Percentiles rank a stretch among this genome's conserved stretches.
These are phyloP conservation scores for Biston stratarius DNA, from an alignment of 2,888 invertebrate species.

Conservation along the genomic window DNA sequence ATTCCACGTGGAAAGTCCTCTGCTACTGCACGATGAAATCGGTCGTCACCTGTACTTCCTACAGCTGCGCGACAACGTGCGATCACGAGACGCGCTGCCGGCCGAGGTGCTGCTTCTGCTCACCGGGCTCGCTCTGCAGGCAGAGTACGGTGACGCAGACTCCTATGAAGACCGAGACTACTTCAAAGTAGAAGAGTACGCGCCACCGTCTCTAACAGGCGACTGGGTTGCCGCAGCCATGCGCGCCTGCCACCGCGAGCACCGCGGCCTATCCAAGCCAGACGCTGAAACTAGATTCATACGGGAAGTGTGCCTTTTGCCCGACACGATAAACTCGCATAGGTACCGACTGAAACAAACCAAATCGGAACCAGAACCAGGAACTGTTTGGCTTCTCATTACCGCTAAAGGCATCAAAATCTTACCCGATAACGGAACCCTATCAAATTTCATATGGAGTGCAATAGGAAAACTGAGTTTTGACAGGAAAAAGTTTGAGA, in stretches of 20 bases:
- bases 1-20: conserved; percentile 97
- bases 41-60: conserved; percentile 97
- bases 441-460: conserved; percentile 96
- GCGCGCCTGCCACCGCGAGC: conserved; percentile 93
- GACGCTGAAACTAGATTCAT: conserved; percentile 96
- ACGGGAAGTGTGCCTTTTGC: conserved; percentile 93
- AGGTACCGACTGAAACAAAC: conserved; percentile 92
- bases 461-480: conserved; percentile 98
- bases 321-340: conserved; percentile 96
- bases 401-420: conserved; percentile 97
- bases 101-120: conserved; percentile 91
- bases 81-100: conserved; percentile 87
- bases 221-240: conserved; percentile 87
- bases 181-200: conserved; percentile 95
- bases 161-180: conserved; percentile 74
- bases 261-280: conserved; percentile 90
- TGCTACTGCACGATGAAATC: conserved; percentile 95
- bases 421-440: conserved; percentile 89
- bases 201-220: conserved; percentile 89
- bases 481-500: conserved; percentile 99
- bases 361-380: conserved; percentile 91
- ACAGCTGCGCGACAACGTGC: conserved; percentile 96
- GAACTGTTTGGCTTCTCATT: conserved; percentile 95
- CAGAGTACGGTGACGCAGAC: conserved; percentile 94
- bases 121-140: conserved; percentile 96